Conservation (phyloP, 2,888 invertebrate genomes). For the Saturnia japonica region DNA sequence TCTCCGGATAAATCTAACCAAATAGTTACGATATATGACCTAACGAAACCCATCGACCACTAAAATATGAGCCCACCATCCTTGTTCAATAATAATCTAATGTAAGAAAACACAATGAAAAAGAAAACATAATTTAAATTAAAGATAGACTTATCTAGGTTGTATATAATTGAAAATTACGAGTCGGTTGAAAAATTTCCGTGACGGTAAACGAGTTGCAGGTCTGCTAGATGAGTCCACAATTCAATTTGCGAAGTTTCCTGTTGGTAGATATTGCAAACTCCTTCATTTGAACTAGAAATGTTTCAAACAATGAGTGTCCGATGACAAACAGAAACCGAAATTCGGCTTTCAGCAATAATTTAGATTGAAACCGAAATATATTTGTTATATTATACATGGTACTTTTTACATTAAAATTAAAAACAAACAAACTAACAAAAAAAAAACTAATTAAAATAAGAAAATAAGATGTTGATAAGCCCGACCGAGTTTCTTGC, state of each 20-base stretch:
- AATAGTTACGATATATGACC: too few species aligned
- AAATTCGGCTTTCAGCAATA: neutral
- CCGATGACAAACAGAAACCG: neutral
- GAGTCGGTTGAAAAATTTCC: neutral
- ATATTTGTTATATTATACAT: too few species aligned
- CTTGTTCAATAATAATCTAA: neutral
- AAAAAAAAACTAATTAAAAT: too few species aligned
- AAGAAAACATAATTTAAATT: neutral
- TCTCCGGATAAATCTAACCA: too few species aligned
- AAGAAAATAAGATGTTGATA: too few species aligned
- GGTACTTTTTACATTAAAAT: too few species aligned
- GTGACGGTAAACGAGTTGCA: neutral
- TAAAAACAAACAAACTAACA: too few species aligned
- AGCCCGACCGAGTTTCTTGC: too few species aligned
- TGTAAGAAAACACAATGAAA: neutral
- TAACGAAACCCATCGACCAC: too few species aligned
- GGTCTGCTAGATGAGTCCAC: neutral
- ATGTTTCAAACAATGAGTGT: neutral
- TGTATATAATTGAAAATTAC: constrained; percentile 2
- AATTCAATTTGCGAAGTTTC: constrained; percentile 1
- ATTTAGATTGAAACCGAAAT: too few species aligned
- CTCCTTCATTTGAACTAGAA: neutral
- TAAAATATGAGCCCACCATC: too few species aligned
- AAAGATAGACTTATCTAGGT: neutral
- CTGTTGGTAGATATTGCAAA: neutral